phyloP scores from a whole-genome alignment of 2,113 vertebrate species.

The Entelurus aequoreus region DNA sequence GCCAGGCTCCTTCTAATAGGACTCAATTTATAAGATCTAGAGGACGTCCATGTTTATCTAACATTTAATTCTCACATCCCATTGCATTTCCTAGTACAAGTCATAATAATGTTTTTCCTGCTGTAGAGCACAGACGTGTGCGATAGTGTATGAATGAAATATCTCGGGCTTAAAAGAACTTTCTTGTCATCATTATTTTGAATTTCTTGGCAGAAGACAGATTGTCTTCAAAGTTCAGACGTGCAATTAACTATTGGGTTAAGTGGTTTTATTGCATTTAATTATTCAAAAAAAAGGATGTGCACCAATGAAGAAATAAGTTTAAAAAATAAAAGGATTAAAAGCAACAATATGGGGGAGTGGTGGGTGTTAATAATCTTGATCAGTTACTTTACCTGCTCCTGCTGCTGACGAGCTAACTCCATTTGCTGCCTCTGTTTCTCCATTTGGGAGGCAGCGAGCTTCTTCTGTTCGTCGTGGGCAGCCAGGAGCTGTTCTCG shows the following conservation, averaged over 20 bases:
- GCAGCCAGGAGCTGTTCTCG: conserved; percentile 97
- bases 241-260: conserved; percentile 39
- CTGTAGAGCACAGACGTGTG: conserved; percentile 57
- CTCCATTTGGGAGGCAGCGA: conserved; percentile 97
- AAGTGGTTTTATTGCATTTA: conserved; percentile 38
- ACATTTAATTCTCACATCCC: conserved; percentile 16
- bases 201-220: conserved; percentile 32
- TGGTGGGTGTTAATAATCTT: background rate
- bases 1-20: conserved; percentile 72
- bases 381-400: conserved; percentile 80
- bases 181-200: conserved; percentile 55
- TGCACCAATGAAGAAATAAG: conserved; percentile 28
- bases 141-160: conserved; percentile 55
- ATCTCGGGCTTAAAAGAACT: conserved; percentile 43
- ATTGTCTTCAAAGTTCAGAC: conserved; percentile 55
- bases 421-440: conserved; percentile 99
- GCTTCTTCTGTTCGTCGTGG: conserved; percentile 97
- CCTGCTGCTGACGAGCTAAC: conserved; percentile 96
- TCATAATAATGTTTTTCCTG: conserved; percentile 62
- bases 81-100: conserved; percentile 46
- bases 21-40: conserved; percentile 69
- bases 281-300: conserved; percentile 11
- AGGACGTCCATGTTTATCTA: conserved; percentile 61
- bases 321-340: conserved; percentile 4
- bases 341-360: background rate